These are phyloP conservation scores for Tetropium fuscum DNA, from an alignment of 2,888 invertebrate species.

Conservation along the genomic window DNA sequence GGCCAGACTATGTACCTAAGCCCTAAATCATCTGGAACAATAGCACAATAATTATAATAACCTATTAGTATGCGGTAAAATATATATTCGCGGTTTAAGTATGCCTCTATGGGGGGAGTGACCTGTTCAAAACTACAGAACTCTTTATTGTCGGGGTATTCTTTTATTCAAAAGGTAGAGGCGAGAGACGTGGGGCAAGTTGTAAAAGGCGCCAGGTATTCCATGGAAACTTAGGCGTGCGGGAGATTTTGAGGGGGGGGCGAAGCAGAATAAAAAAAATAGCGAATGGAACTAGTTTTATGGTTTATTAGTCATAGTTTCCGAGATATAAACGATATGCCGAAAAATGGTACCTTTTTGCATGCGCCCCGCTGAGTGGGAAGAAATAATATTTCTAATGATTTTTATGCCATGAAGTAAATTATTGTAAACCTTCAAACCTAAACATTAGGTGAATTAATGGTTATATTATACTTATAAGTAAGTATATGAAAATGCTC, in stretches of 20 bases:
- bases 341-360: too few relatives aligned
- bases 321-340: too few relatives aligned
- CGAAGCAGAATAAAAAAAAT: too few relatives aligned
- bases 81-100: constrained; percentile 11
- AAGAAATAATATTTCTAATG: too few relatives aligned
- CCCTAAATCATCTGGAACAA: not conserved
- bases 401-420: too few relatives aligned
- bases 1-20: not conserved
- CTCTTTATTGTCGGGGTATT: constrained; percentile 34
- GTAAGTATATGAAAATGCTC: too few relatives aligned
- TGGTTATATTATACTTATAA: too few relatives aligned
- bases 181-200: constrained; percentile 42
- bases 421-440: too few relatives aligned
- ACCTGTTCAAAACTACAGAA: constrained; percentile 25
- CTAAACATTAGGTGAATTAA: too few relatives aligned
- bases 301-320: too few relatives aligned
- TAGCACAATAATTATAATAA: not conserved
- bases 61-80: constrained; percentile 1
- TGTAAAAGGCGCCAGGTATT: constrained; percentile 50
- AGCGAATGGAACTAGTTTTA: too few relatives aligned
- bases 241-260: not conserved
- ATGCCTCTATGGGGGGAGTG: constrained; percentile 26
- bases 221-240: constrained; percentile 34
- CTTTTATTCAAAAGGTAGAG: constrained; percentile 47
- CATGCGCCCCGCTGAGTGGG: too few relatives aligned